phyloP scores from a whole-genome alignment of 2,113 vertebrate species.

The Clarias macrocephalus region DNA sequence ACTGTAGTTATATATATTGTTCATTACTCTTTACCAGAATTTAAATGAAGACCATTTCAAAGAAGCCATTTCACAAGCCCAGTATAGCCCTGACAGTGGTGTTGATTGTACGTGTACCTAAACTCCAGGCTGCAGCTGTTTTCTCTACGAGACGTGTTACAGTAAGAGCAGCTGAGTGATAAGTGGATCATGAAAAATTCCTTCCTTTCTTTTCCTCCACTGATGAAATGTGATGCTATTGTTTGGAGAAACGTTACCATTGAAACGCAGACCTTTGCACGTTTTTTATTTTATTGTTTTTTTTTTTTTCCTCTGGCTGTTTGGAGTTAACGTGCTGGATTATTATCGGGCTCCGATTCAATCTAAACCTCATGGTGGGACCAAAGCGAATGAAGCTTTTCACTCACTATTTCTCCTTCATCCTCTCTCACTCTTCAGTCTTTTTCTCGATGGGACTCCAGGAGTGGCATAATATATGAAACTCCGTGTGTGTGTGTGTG shows the following conservation, averaged over 20 bases:
- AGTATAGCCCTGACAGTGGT: no score
- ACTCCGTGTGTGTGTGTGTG: conserved; percentile 38
- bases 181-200: neutral
- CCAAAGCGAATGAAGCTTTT: conserved; percentile 8
- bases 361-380: conserved; percentile 41
- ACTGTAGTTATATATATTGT: no score
- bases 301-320: neutral
- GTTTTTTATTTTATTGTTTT: neutral
- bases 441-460: neutral
- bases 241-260: conserved; percentile 42
- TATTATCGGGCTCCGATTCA: conserved; percentile 30
- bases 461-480: conserved; percentile 33
- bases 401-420: neutral
- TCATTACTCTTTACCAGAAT: no score
- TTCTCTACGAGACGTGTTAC: neutral
- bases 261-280: conserved; percentile 22
- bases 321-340: conserved; percentile 26
- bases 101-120: no score
- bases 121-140: no score
- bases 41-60: no score
- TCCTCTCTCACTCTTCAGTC: conserved; percentile 2
- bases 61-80: no score
- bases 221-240: conserved; percentile 27
- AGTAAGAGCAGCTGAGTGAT: neutral
- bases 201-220: conserved; percentile 20